phyloP scores from a whole-genome alignment of 2,797 vertebrate genomes.

The Eleutherodactylus coqui region DNA sequence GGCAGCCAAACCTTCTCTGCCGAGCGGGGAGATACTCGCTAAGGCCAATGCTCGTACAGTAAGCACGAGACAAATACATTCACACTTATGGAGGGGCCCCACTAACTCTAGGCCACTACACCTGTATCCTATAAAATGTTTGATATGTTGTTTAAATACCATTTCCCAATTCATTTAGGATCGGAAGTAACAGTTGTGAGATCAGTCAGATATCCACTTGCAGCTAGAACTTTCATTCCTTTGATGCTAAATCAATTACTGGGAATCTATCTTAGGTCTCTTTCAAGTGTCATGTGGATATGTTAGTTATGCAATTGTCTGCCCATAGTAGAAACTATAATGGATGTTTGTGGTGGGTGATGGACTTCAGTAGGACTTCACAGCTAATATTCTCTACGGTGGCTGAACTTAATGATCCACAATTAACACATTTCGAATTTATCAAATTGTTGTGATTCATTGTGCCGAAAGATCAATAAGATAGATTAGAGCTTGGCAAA shows the following conservation, averaged over 20 bases:
- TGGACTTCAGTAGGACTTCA: background rate
- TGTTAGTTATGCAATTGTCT: background rate
- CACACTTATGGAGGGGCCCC: too few relatives aligned
- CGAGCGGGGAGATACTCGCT: too few relatives aligned
- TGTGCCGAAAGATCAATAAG: conserved; percentile 37
- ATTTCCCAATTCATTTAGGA: background rate
- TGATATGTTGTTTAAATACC: background rate
- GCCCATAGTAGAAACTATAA: background rate
- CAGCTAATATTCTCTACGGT: conserved; percentile 2
- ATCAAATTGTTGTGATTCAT: conserved; percentile 42
- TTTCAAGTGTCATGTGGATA: background rate
- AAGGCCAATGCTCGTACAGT: too few relatives aligned
- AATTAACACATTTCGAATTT: conserved; percentile 38
- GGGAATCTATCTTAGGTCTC: background rate
- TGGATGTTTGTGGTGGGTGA: background rate
- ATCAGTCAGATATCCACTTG: background rate
- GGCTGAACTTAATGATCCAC: conserved; percentile 27
- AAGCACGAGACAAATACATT: too few relatives aligned
- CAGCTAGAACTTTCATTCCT: background rate
- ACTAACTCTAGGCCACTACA: too few relatives aligned
- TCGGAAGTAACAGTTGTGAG: background rate
- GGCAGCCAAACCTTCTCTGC: too few relatives aligned
- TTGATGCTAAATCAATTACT: background rate
- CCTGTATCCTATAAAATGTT: background rate
- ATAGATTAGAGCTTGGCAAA: conserved; percentile 26